A percentile compares a stretch with the other conserved stretches of the same genome.
phyloP scores from a whole-genome alignment of 2,888 invertebrate genomes.

The Liodrosophila aerea region DNA sequence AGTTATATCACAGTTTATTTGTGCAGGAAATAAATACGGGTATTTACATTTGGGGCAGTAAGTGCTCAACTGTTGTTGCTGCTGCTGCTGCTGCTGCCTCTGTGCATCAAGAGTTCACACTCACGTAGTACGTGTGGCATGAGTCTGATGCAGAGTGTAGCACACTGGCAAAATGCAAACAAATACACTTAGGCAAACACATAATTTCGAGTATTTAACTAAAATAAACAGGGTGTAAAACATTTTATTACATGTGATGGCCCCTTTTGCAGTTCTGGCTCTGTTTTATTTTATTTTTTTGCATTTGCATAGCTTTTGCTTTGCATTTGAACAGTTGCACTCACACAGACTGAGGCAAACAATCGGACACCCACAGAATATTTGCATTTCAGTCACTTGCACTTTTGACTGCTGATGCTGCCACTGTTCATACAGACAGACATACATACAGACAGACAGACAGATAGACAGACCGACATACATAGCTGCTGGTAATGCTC shows the following conservation, averaged over 20 bases:
- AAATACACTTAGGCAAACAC: constrained; percentile 75
- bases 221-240: constrained; percentile 78
- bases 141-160: constrained; percentile 31
- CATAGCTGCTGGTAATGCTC: constrained; percentile 31
- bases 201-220: constrained; percentile 78
- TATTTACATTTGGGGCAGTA: background rate
- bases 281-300: constrained; percentile 13
- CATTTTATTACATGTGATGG: constrained; percentile 68
- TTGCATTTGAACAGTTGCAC: constrained; percentile 55
- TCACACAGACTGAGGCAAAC: constrained; percentile 21
- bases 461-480: too few species aligned
- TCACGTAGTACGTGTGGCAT: background rate
- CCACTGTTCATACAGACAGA: constrained; percentile 12
- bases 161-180: constrained; percentile 57
- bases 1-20: constrained; percentile 1
- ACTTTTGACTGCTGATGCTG: constrained; percentile 59
- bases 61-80: constrained; percentile 3
- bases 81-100: constrained; percentile 12
- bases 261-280: constrained; percentile 3
- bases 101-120: constrained; percentile 3
- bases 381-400: constrained; percentile 74
- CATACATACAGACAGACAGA: too few species aligned
- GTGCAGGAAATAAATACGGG: constrained; percentile 7
- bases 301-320: constrained; percentile 28
- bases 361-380: constrained; percentile 34